Percentiles rank a stretch among this genome's conserved stretches.
phyloP scores from a whole-genome alignment of 37 sponge, comb jelly and placozoan species.

The Theonella swinhoei region DNA sequence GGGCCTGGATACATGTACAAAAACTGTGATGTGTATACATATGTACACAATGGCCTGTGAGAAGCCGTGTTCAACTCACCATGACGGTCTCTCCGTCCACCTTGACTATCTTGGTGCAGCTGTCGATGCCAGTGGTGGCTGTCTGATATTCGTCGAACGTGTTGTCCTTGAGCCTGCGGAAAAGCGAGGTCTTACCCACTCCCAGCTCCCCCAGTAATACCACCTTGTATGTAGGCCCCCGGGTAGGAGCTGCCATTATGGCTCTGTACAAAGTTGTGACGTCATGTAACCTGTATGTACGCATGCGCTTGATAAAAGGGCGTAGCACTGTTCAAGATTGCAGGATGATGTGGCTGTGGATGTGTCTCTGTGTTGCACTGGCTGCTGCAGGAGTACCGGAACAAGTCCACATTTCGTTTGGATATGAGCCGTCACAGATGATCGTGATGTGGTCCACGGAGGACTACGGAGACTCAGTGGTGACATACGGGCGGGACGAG shows the following conservation, averaged over 20 bases:
- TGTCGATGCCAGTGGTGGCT: constrained; percentile 88
- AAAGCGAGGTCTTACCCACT: constrained; percentile 89
- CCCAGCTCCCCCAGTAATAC: constrained; percentile 88
- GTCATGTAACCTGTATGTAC: neutral
- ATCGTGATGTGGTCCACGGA: constrained; percentile 21
- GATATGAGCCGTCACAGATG: constrained; percentile 20
- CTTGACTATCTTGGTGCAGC: constrained; percentile 75
- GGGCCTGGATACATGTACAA: constrained; percentile 16
- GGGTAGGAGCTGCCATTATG: constrained; percentile 51
- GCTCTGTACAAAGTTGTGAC: neutral
- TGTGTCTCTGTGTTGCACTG: too few species aligned
- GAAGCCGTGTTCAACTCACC: constrained; percentile 66
- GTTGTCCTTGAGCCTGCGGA: constrained; percentile 85
- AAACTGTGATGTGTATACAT: constrained; percentile 40
- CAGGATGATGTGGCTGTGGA: too few species aligned
- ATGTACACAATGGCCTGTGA: too few species aligned
- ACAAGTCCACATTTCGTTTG: constrained; percentile 33
- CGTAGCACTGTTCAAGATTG: too few species aligned
- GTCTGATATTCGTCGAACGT: constrained; percentile 87
- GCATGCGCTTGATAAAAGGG: too few species aligned
- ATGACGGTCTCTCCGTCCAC: constrained; percentile 77
- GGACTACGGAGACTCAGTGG: neutral
- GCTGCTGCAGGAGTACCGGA: too few species aligned
- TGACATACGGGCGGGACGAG: neutral
- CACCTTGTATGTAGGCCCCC: constrained; percentile 87